Evolutionary conservation across 2,797 vertebrate species (phyloP).

Genomic region (Psittacula derbiana): DNA sequence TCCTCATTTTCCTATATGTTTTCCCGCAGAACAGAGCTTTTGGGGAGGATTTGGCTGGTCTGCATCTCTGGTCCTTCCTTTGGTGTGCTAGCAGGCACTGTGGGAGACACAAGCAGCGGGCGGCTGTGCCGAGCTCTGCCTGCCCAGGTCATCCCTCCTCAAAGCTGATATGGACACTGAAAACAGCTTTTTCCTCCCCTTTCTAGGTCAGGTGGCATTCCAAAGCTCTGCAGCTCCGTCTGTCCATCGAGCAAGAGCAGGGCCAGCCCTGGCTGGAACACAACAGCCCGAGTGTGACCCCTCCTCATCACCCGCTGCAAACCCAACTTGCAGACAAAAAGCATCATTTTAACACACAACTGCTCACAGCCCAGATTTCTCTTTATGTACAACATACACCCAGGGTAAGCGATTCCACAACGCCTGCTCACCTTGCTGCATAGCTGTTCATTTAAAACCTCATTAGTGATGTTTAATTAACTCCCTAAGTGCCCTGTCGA

Average conservation of each 20-base stretch:
- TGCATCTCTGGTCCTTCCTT: not conserved
- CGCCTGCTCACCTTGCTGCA: not conserved
- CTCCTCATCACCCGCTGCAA: accelerated
- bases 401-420: not conserved
- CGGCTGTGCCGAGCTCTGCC: not conserved
- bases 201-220: not conserved
- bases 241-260: not conserved
- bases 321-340: not conserved
- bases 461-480: not conserved
- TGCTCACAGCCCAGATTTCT: accelerated
- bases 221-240: not conserved
- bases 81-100: not conserved
- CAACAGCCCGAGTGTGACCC: accelerated
- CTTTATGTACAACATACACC: not conserved
- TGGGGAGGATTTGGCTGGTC: not conserved
- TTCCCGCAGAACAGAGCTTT: not conserved
- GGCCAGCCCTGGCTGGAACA: not conserved
- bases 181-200: not conserved
- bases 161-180: accelerated
- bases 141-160: not conserved
- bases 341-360: not conserved
- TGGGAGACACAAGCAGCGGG: not conserved
- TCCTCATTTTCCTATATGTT: conserved; percentile 29
- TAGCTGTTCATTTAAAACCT: not conserved
- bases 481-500: not conserved